Evolutionary conservation across 2,113 vertebrate species (phyloP).

Genomic region (Platichthys flesus): DNA sequence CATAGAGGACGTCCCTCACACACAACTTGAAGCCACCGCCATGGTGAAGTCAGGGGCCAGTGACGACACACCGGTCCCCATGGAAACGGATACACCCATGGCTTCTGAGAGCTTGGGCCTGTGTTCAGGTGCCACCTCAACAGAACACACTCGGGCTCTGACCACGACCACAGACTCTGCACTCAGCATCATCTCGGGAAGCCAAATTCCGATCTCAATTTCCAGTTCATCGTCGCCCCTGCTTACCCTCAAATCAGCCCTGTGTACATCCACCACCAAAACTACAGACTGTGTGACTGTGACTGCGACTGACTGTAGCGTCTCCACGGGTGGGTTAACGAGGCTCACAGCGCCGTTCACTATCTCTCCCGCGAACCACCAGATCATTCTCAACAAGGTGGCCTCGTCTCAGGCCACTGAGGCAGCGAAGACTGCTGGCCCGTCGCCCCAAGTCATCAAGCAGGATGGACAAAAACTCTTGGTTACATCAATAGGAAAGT

Average conservation of each 20-base stretch:
- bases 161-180: slow-evolving; percentile 79
- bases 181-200: slow-evolving; percentile 67
- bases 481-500: slow-evolving; percentile 92
- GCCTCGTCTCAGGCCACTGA: slow-evolving; percentile 84
- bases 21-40: slow-evolving; percentile 80
- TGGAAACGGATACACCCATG: slow-evolving; percentile 87
- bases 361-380: slow-evolving; percentile 91
- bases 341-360: slow-evolving; percentile 89
- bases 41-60: slow-evolving; percentile 57
- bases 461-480: slow-evolving; percentile 95
- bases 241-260: slow-evolving; percentile 78
- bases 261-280: slow-evolving; percentile 74
- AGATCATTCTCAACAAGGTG: slow-evolving; percentile 95
- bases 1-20: slow-evolving; percentile 90
- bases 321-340: slow-evolving; percentile 81
- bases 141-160: slow-evolving; percentile 77
- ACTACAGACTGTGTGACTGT: slow-evolving; percentile 73
- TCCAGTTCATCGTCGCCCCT: slow-evolving; percentile 57
- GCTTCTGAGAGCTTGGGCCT: slow-evolving; percentile 86
- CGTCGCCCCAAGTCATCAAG: slow-evolving; percentile 86
- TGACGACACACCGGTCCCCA: slow-evolving; percentile 74
- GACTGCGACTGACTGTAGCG: slow-evolving; percentile 43
- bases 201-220: slow-evolving; percentile 78
- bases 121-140: slow-evolving; percentile 76
- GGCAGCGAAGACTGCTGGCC: slow-evolving; percentile 83